Conservation (phyloP, 2,113 vertebrate species). For the Catagonus wagneri region DNA sequence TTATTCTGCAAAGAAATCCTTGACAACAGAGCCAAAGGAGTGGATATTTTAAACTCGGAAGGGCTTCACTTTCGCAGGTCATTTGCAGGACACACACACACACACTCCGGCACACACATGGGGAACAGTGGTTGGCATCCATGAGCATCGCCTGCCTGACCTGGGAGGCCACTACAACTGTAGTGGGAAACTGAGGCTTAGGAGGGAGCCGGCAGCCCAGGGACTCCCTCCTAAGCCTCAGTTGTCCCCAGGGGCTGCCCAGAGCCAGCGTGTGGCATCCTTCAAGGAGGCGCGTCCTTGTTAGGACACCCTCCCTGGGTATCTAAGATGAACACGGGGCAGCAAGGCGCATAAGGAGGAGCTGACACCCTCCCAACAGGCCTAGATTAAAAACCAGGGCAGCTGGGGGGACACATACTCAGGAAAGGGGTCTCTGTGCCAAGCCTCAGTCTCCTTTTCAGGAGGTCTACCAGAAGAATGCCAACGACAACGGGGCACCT, state of each 20-base stretch:
- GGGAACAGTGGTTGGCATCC: neutral
- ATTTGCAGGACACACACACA: neutral
- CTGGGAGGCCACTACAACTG: neutral
- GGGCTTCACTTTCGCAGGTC: neutral
- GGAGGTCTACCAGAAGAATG: neutral
- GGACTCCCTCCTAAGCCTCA: too few species aligned
- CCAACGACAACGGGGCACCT: fast-evolving
- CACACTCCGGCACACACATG: fast-evolving
- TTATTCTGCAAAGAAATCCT: neutral
- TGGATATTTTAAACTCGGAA: neutral
- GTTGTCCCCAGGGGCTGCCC: neutral
- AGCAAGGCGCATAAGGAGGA: neutral
- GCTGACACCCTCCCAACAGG: neutral
- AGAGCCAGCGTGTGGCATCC: neutral
- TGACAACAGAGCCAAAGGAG: neutral
- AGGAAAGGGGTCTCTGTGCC: fast-evolving
- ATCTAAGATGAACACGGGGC: neutral
- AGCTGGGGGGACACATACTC: neutral
- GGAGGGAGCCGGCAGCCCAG: neutral
- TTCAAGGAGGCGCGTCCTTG: neutral
- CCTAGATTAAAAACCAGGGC: neutral
- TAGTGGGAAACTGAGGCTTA: neutral
- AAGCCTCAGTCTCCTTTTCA: neutral
- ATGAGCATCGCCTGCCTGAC: neutral
- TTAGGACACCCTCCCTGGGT: neutral